Evolutionary conservation across 2,888 invertebrate genomes (phyloP).

Genomic region (Nudaria mundana): DNA sequence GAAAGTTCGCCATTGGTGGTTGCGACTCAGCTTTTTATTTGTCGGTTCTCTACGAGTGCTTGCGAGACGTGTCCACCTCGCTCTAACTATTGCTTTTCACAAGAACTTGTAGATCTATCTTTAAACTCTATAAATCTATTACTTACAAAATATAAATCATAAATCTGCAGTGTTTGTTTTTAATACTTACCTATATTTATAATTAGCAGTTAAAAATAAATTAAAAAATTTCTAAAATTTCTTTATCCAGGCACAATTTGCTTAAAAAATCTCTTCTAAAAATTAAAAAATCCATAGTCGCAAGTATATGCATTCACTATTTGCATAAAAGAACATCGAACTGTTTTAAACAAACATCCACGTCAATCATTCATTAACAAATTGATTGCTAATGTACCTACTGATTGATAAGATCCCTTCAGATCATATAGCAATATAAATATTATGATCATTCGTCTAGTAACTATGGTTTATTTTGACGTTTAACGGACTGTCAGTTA

Average conservation of each 20-base stretch:
- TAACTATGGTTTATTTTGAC: slow-evolving; percentile 32
- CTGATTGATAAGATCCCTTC: slow-evolving; percentile 43
- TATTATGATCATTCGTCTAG: slow-evolving; percentile 42
- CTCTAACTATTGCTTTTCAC: slow-evolving; percentile 2
- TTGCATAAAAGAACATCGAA: slow-evolving; percentile 32
- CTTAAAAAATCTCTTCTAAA: not conserved
- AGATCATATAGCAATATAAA: slow-evolving; percentile 30
- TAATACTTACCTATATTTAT: too few species aligned
- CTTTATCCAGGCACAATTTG: too few species aligned
- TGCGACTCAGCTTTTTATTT: slow-evolving; percentile 64
- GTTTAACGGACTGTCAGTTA: slow-evolving; percentile 23
- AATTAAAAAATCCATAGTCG: not conserved
- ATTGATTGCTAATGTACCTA: slow-evolving; percentile 41
- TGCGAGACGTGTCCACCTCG: slow-evolving; percentile 23
- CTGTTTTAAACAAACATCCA: slow-evolving; percentile 30
- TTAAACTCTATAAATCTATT: too few species aligned
- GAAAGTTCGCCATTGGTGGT: slow-evolving; percentile 44
- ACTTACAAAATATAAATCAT: too few species aligned
- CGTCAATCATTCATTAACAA: slow-evolving; percentile 38
- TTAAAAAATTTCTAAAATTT: not conserved
- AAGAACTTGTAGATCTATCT: too few species aligned
- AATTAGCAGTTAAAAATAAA: too few species aligned
- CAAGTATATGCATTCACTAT: slow-evolving; percentile 13
- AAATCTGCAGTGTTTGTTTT: too few species aligned
- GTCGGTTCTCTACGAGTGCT: slow-evolving; percentile 45